These are phyloP conservation scores for Oxygymnocypris stewartii DNA, from an alignment of 2,113 vertebrate genomes.

Conservation along the genomic window DNA sequence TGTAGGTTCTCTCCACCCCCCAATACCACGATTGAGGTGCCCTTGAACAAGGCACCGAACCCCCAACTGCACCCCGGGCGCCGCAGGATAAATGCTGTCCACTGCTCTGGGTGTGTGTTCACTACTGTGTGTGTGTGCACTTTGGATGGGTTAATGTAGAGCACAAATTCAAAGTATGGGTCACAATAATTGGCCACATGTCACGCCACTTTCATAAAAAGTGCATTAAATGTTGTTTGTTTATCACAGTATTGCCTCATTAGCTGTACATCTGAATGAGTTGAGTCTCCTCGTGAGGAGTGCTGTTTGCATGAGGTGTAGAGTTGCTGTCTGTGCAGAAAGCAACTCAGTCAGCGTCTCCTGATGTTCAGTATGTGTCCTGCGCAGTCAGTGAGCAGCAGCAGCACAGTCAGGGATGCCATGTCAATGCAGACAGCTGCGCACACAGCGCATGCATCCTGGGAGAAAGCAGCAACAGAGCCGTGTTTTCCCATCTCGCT, in stretches of 20 bases:
- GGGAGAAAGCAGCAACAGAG: not conserved
- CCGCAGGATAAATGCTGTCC: too few species aligned
- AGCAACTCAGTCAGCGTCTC: not conserved
- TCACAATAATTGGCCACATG: too few species aligned
- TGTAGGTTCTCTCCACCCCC: too few species aligned
- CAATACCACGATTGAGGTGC: too few species aligned
- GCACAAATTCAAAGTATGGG: too few species aligned
- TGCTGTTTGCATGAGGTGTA: not conserved
- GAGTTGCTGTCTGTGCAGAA: not conserved
- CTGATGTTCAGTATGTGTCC: not conserved
- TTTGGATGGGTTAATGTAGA: too few species aligned
- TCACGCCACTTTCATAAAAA: too few species aligned
- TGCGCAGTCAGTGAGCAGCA: not conserved
- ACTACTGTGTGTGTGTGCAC: too few species aligned
- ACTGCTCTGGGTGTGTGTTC: too few species aligned
- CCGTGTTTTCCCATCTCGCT: conserved; percentile 37
- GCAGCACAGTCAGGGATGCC: not conserved
- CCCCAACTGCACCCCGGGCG: too few species aligned
- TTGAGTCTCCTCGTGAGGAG: not conserved
- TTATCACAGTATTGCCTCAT: not conserved
- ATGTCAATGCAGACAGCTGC: not conserved
- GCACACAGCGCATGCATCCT: not conserved
- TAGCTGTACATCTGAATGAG: not conserved
- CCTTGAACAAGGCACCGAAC: too few species aligned
- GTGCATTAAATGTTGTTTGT: not conserved